Percentiles rank a stretch among this genome's conserved stretches.
Evolutionary conservation across 2,113 vertebrate species (phyloP).

Genomic region (Microtus ochrogaster): DNA sequence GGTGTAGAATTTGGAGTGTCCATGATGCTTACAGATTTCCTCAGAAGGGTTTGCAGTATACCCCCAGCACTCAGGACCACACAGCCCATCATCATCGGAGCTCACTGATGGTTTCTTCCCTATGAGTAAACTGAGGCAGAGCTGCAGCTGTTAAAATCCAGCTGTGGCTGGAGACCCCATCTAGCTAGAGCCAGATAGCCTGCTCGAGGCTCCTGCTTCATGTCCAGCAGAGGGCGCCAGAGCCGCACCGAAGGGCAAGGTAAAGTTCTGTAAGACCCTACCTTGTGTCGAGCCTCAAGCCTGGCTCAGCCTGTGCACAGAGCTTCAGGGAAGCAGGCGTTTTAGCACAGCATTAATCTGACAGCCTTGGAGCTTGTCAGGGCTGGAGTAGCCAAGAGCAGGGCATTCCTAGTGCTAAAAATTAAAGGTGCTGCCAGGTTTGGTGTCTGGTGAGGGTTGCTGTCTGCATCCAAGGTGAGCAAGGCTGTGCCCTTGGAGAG

Average conservation of each 20-base stretch:
- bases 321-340: not conserved
- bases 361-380: not conserved
- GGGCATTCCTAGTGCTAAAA: not conserved
- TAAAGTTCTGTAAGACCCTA: not conserved
- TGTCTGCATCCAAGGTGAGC: not conserved
- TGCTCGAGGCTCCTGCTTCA: no score
- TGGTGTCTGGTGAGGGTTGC: not conserved
- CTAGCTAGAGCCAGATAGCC: rapidly evolving
- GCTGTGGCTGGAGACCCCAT: not conserved
- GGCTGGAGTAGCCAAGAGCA: not conserved
- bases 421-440: not conserved
- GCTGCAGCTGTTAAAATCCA: not conserved
- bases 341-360: no score
- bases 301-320: not conserved
- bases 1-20: not conserved
- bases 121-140: not conserved
- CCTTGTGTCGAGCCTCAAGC: not conserved
- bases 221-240: constrained; percentile 72
- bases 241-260: not conserved
- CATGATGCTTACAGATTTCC: not conserved
- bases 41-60: not conserved
- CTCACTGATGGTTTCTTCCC: not conserved
- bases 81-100: not conserved
- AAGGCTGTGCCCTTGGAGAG: not conserved
- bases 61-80: rapidly evolving